Evolutionary conservation across 2,888 invertebrate species (phyloP).

Genomic region (Laspeyria flexula): DNA sequence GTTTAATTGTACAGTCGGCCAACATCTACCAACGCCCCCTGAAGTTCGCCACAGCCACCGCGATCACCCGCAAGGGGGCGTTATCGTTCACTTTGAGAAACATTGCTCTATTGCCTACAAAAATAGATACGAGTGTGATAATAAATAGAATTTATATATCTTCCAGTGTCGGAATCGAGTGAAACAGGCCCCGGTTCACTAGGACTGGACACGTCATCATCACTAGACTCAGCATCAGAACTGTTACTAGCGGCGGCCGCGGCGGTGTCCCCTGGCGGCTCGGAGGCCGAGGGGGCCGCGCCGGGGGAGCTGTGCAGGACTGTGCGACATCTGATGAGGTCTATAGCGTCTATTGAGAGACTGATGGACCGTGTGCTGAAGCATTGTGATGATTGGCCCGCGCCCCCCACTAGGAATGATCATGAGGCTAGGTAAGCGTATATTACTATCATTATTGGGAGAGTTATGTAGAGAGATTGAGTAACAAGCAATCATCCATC

Average conservation of each 20-base stretch:
- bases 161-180: slow-evolving; percentile 62
- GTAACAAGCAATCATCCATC: no score
- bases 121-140: no score
- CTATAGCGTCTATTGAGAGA: slow-evolving; percentile 76
- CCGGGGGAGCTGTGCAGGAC: slow-evolving; percentile 65
- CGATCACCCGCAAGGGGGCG: no score
- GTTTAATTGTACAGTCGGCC: no score
- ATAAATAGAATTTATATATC: no score
- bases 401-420: slow-evolving; percentile 41
- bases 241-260: slow-evolving; percentile 65
- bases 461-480: no score
- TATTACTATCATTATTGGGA: no score
- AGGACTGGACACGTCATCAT: slow-evolving; percentile 62
- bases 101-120: no score
- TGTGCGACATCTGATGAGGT: slow-evolving; percentile 72
- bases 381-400: slow-evolving; percentile 73
- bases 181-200: slow-evolving; percentile 46
- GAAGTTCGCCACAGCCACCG: no score
- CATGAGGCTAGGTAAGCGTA: slow-evolving; percentile 61
- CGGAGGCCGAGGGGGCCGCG: slow-evolving; percentile 46
- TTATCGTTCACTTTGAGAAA: no score
- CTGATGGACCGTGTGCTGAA: slow-evolving; percentile 76
- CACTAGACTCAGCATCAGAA: slow-evolving; percentile 63
- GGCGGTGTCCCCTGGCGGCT: slow-evolving; percentile 56
- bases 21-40: no score